Evolutionary conservation across 2,888 invertebrate species (phyloP), one percentile per base, ranked within the genome.

Genomic region (Mythimna lalbum): DNA sequence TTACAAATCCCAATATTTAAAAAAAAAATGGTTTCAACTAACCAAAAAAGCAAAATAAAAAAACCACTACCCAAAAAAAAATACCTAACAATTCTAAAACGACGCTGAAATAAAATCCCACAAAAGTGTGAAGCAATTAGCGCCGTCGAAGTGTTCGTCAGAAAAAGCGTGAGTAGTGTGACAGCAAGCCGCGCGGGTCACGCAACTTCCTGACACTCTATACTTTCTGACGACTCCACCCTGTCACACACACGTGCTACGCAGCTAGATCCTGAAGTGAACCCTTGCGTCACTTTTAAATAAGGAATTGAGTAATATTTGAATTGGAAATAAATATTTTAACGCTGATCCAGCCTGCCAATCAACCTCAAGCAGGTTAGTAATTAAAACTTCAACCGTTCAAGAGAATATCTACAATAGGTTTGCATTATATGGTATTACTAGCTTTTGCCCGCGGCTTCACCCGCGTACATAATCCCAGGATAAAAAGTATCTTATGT

Each of bases 151-250:
- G 84, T 80, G 80, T 84, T 73, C 49, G 5, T 49, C 36, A 87
- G 83, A 85, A 88, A 87, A 87, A 90, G 3, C 4, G 57, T 57
- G 36, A 57, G 57, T 21, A 57, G 89, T 90, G 86, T 92, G 93
- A 94, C 93, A 88, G 91, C 83, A 83, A 73, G 86, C 81, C 86
- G 80, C 86, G 80, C 82, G 82, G 91, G 90, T 91, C 90, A 81
- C 88, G 36, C 7, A 21, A 83, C 92, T 93, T 94, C 94, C 94
- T 83, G 94, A 91, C 92, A 92, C 82, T 19, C 69, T 87, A 91
- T 90, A 91, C 91, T 88, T 85, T 88, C 74, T 65, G 77, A 68
- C 56, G 76, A 70, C 65, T 67, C 73, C 83, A 88, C 73, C 52
- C 47, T 53, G 70, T 56, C 73, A 53, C 43, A n/a, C 59, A 78